Conservation (phyloP, 2,797 vertebrate genomes). For the Iguana delicatissima region DNA sequence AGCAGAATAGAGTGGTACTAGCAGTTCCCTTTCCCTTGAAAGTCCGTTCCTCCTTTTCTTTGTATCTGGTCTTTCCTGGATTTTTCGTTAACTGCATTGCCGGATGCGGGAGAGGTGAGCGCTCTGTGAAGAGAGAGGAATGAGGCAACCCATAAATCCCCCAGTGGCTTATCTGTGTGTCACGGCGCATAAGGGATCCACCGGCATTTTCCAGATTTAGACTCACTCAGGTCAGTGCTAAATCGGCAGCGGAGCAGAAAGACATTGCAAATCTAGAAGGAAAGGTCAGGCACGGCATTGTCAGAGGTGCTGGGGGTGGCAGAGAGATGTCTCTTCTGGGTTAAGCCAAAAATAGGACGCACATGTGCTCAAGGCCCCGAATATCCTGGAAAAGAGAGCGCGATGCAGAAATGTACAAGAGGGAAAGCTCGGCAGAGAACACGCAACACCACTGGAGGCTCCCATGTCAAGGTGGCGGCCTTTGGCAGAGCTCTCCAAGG, state of each 20-base stretch:
- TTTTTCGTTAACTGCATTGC: neutral
- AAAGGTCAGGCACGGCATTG: conserved; percentile 3
- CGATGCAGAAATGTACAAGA: too few relatives aligned
- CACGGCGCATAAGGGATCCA: neutral
- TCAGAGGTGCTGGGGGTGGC: neutral
- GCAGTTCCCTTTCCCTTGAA: too few relatives aligned
- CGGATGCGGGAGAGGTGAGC: neutral
- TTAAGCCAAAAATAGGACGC: neutral
- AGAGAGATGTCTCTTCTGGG: neutral
- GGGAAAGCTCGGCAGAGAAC: too few relatives aligned
- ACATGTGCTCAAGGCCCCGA: neutral
- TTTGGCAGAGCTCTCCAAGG: neutral
- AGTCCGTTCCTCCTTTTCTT: neutral
- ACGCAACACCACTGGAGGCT: too few relatives aligned
- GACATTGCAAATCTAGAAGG: neutral
- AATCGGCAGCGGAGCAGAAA: conserved; percentile 20
- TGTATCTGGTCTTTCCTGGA: too few relatives aligned
- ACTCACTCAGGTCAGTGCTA: conserved; percentile 10
- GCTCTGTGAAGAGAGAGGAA: neutral
- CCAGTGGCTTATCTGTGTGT: neutral
- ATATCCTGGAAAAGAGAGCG: neutral
- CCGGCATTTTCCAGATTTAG: conserved; percentile 33
- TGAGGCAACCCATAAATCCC: neutral
- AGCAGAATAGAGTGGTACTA: too few relatives aligned
- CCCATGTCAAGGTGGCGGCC: too few relatives aligned